Evolutionary conservation across 2,888 invertebrate species (phyloP).

Genomic region (Sphaeridia pumilis): DNA sequence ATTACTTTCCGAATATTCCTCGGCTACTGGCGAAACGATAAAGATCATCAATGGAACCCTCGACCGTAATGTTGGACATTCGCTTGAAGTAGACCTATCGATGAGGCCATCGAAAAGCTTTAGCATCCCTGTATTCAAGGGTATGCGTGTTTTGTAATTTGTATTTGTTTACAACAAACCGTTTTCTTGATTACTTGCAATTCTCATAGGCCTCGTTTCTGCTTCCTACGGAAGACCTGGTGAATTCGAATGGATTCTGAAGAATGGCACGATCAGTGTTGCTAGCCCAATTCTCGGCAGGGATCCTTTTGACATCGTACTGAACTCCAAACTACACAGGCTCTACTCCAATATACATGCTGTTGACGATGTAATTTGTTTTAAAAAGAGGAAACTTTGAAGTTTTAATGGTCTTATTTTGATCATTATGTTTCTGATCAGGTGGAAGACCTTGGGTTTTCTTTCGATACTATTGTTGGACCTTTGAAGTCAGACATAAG

Average conservation of each 20-base stretch:
- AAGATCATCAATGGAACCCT: background rate
- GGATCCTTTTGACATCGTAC: background rate
- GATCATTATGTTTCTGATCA: too few species aligned
- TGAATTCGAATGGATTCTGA: background rate
- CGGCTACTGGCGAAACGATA: background rate
- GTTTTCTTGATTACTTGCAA: background rate
- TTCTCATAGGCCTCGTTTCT: background rate
- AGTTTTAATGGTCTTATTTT: too few species aligned
- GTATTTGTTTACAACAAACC: background rate
- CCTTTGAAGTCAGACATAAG: background rate
- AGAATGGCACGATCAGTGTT: background rate
- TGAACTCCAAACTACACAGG: background rate
- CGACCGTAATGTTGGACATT: background rate
- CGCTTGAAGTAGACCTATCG: constrained; percentile 5
- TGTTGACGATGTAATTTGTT: too few species aligned
- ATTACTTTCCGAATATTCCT: too few species aligned
- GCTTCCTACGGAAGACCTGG: background rate
- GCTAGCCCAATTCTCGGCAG: background rate
- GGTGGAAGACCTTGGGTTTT: background rate
- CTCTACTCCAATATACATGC: too few species aligned
- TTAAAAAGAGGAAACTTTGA: too few species aligned
- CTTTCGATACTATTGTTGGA: background rate
- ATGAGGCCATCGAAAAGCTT: background rate
- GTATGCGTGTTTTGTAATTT: background rate
- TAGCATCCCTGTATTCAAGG: background rate